These are phyloP conservation scores for Andricus curvator DNA, from an alignment of 2,888 invertebrate genomes.

Conservation along the genomic window DNA sequence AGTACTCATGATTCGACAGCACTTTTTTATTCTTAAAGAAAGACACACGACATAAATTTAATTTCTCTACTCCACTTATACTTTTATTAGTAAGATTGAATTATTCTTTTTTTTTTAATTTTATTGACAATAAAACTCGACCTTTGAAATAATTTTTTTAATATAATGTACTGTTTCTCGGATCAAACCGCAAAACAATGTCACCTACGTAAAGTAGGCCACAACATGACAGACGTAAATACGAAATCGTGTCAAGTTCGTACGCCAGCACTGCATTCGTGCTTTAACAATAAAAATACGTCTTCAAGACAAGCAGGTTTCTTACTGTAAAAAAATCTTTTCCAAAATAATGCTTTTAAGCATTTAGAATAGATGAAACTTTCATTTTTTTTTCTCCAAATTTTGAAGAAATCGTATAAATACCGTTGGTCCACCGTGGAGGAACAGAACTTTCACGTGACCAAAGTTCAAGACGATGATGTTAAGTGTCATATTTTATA, in stretches of 20 bases:
- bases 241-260: conserved; percentile 36
- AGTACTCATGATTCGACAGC: background rate
- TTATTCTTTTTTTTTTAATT: background rate
- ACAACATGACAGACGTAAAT: conserved; percentile 29
- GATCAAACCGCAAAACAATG: conserved; percentile 29
- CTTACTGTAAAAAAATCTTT: background rate
- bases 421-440: background rate
- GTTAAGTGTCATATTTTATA: conserved; percentile 17
- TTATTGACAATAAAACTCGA: background rate
- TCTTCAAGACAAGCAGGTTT: background rate
- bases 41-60: background rate
- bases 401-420: background rate
- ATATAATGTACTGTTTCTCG: background rate
- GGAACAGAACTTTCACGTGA: background rate
- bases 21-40: background rate
- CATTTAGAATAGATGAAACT: too few relatives aligned
- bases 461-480: conserved; percentile 8
- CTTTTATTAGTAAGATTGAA: background rate
- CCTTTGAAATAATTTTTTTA: background rate
- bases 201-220: conserved; percentile 14
- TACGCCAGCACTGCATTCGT: background rate
- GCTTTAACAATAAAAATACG: conserved; percentile 13
- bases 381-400: too few relatives aligned
- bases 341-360: background rate
- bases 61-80: background rate